Conservation (phyloP, 2,888 invertebrate species). For the Orthonychiurus folsomi region DNA sequence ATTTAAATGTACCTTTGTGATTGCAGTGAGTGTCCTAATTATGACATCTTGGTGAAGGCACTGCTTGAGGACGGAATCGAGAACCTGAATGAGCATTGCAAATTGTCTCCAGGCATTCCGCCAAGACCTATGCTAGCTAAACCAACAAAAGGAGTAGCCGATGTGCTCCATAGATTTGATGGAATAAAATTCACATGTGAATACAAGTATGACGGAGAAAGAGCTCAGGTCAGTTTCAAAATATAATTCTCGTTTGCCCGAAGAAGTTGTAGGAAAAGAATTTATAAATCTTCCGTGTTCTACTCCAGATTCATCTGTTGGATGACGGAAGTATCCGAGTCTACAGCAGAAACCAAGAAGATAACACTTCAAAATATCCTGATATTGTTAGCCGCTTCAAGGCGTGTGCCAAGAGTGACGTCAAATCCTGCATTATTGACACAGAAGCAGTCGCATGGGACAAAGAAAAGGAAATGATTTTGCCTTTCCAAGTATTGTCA, state of each 20-base stretch:
- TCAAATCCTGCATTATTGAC: slow-evolving; percentile 81
- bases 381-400: slow-evolving; percentile 70
- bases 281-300: slow-evolving; percentile 13
- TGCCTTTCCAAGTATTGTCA: slow-evolving; percentile 91
- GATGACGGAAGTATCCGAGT: slow-evolving; percentile 64
- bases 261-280: background rate
- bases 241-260: slow-evolving; percentile 44
- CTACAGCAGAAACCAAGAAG: slow-evolving; percentile 92
- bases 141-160: slow-evolving; percentile 87
- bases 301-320: slow-evolving; percentile 64
- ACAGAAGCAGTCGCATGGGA: slow-evolving; percentile 98
- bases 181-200: slow-evolving; percentile 89
- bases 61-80: slow-evolving; percentile 66
- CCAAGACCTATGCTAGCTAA: slow-evolving; percentile 98
- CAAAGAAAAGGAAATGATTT: slow-evolving; percentile 68
- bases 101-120: slow-evolving; percentile 82
- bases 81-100: slow-evolving; percentile 68
- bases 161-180: slow-evolving; percentile 76
- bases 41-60: slow-evolving; percentile 70
- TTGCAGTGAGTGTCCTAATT: slow-evolving; percentile 87
- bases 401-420: slow-evolving; percentile 44
- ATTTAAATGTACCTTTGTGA: slow-evolving; percentile 16
- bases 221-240: too few relatives aligned
- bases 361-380: slow-evolving; percentile 90
- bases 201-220: slow-evolving; percentile 98